Percentiles rank a stretch among this genome's conserved stretches.
Conservation (phyloP, 2,888 invertebrate species). For the Glomeris marginata region DNA sequence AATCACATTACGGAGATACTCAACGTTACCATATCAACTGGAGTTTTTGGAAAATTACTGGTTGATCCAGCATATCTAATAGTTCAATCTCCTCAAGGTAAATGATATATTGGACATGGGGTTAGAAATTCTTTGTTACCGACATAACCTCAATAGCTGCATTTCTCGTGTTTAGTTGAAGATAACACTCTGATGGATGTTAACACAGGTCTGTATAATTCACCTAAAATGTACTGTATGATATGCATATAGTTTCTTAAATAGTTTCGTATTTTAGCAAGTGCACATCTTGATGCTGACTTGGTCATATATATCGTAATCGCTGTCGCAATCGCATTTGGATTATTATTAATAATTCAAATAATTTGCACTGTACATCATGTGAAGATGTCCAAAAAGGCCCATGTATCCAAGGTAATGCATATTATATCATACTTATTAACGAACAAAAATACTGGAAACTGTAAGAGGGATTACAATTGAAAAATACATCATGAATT, state of each 20-base stretch:
- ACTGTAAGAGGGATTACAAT: too few species aligned
- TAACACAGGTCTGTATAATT: too few species aligned
- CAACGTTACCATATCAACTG: slow-evolving; percentile 50
- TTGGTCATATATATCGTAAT: slow-evolving; percentile 11
- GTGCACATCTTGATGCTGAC: background rate
- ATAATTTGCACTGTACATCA: slow-evolving; percentile 62
- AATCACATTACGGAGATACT: slow-evolving; percentile 26
- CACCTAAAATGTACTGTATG: too few species aligned
- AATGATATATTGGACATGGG: background rate
- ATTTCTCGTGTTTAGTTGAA: background rate
- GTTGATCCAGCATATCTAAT: slow-evolving; percentile 64
- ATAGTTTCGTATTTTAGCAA: background rate
- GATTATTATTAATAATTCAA: slow-evolving; percentile 64
- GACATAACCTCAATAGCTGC: background rate
- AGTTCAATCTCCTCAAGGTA: background rate
- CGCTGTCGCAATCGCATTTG: slow-evolving; percentile 45
- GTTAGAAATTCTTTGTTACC: background rate
- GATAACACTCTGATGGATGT: background rate
- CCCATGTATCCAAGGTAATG: slow-evolving; percentile 14
- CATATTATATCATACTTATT: too few species aligned
- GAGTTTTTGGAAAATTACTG: slow-evolving; percentile 58
- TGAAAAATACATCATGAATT: too few species aligned
- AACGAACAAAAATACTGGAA: too few species aligned
- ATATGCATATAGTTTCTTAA: background rate
- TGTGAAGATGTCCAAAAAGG: slow-evolving; percentile 6